These are phyloP conservation scores for Pseudanteris insignis DNA, from an alignment of 2,888 invertebrate species.

Conservation along the genomic window DNA sequence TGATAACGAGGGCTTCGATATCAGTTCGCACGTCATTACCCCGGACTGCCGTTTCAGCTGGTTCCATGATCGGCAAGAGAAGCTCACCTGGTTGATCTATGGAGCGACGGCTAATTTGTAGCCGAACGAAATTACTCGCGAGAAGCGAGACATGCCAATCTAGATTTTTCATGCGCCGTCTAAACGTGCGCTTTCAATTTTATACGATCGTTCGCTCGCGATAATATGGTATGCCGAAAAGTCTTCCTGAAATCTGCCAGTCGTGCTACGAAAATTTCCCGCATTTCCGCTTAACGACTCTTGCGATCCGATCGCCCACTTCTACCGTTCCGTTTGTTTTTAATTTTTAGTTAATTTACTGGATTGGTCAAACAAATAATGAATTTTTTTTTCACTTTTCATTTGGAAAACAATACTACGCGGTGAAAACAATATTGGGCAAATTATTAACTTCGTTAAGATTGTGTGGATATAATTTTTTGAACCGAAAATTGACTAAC, in stretches of 20 bases:
- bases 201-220: slow-evolving; percentile 18
- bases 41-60: slow-evolving; percentile 56
- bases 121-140: slow-evolving; percentile 50
- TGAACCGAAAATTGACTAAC: no score
- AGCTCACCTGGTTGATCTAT: slow-evolving; percentile 50
- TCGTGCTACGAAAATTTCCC: slow-evolving; percentile 8
- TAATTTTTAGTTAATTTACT: no score
- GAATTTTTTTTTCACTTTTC: no score
- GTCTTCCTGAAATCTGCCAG: slow-evolving; percentile 10
- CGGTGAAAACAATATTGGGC: no score
- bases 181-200: slow-evolving; percentile 28
- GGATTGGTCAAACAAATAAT: no score
- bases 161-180: slow-evolving; percentile 29
- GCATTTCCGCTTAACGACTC: no score
- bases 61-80: slow-evolving; percentile 43
- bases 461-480: no score
- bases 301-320: no score
- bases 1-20: slow-evolving; percentile 62
- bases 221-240: slow-evolving; percentile 11
- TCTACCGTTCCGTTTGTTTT: no score
- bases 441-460: no score
- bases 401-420: no score
- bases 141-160: slow-evolving; percentile 30
- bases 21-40: slow-evolving; percentile 67
- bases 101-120: slow-evolving; percentile 54